A percentile compares a stretch with the other conserved stretches of the same genome.
phyloP scores from a whole-genome alignment of 2,113 vertebrate species.

The Hemichromis elongatus region DNA sequence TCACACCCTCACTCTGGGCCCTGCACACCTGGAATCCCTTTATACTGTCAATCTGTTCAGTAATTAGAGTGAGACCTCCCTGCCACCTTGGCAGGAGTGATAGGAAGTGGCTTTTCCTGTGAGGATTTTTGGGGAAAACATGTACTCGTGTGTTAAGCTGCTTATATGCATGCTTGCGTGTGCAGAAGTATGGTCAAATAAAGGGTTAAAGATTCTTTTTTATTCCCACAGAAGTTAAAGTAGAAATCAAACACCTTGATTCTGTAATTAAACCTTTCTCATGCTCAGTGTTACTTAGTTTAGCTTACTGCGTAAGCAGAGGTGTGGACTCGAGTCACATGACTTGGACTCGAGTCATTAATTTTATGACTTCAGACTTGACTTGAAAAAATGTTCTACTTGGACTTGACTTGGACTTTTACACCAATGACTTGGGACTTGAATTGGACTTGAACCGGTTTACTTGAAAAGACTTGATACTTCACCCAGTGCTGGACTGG shows the following conservation, averaged over 20 bases:
- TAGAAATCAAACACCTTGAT: background rate
- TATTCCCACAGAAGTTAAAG: background rate
- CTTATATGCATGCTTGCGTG: background rate
- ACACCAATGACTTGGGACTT: too few relatives aligned
- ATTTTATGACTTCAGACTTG: too few relatives aligned
- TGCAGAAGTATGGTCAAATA: background rate
- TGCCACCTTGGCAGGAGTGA: background rate
- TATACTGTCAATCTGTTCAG: conserved; percentile 35
- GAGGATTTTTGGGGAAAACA: background rate
- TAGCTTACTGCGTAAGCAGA: conserved; percentile 18
- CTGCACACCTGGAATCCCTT: background rate
- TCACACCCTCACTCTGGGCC: conserved; percentile 10
- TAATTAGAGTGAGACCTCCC: conserved; percentile 32
- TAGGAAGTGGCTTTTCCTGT: background rate
- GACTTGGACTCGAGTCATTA: too few relatives aligned
- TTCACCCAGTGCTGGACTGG: too few relatives aligned
- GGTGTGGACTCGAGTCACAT: too few relatives aligned
- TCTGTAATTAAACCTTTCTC: conserved; percentile 22
- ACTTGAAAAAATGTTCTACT: too few relatives aligned
- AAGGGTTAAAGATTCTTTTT: background rate
- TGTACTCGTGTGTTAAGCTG: background rate
- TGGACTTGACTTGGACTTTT: too few relatives aligned
- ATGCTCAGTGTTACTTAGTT: background rate
- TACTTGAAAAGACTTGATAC: too few relatives aligned
- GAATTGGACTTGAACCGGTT: too few relatives aligned